Percentiles rank a stretch among this genome's conserved stretches.
Evolutionary conservation across 2,113 vertebrate genomes (phyloP).

Genomic region (Reinhardtius hippoglossoides): DNA sequence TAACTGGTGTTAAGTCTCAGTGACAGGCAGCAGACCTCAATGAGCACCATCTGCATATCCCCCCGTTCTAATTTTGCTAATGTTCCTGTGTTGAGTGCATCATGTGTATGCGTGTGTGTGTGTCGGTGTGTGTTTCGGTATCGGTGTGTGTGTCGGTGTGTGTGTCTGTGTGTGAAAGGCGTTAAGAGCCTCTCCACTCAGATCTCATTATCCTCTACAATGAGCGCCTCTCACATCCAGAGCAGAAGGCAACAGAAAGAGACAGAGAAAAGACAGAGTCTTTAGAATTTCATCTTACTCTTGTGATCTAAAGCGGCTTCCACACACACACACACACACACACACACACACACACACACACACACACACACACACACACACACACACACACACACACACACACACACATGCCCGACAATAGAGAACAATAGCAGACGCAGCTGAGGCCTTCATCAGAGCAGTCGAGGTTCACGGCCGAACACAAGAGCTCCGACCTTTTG

Average conservation of each 20-base stretch:
- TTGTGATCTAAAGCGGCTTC: background rate
- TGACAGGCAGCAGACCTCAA: conserved; percentile 56
- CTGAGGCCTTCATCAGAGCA: background rate
- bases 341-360: no score
- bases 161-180: conserved; percentile 11
- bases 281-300: conserved; percentile 18
- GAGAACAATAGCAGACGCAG: background rate
- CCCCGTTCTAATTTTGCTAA: conserved; percentile 43
- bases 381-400: background rate
- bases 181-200: conserved; percentile 47
- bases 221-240: conserved; percentile 24
- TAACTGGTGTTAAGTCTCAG: conserved; percentile 35
- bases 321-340: no score
- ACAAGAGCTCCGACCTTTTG: background rate
- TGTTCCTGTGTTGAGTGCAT: conserved; percentile 10
- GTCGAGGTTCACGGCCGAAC: background rate
- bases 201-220: conserved; percentile 56
- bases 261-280: conserved; percentile 9
- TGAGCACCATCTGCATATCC: conserved; percentile 62
- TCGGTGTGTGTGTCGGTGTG: background rate
- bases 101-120: background rate
- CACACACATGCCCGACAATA: conserved; percentile 3
- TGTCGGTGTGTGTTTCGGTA: background rate
- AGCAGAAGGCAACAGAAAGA: conserved; percentile 28
- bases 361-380: background rate